These are phyloP conservation scores for Schizopygopsis malacanthus DNA, from an alignment of 2,797 vertebrate species.

Conservation along the genomic window DNA sequence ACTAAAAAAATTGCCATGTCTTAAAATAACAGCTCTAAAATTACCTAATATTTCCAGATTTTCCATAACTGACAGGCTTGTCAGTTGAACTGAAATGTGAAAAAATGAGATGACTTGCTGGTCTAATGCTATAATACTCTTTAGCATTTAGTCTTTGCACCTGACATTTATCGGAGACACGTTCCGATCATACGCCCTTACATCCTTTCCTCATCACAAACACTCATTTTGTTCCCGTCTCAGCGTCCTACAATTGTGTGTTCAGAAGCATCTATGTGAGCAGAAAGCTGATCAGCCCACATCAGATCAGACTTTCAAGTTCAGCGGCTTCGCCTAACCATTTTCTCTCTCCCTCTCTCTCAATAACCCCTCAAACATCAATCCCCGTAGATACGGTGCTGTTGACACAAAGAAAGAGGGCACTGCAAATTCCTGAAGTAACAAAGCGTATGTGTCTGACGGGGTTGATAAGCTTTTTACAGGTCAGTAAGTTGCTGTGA, in stretches of 20 bases:
- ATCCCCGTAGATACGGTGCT: slow-evolving; percentile 59
- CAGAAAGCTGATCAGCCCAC: slow-evolving; percentile 75
- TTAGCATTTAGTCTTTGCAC: neutral
- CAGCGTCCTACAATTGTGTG: slow-evolving; percentile 57
- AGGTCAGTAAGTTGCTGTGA: slow-evolving; percentile 58
- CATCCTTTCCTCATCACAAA: slow-evolving; percentile 28
- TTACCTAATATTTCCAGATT: neutral
- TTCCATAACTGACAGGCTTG: neutral
- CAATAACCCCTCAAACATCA: slow-evolving; percentile 57
- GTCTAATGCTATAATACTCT: neutral
- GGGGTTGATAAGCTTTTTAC: slow-evolving; percentile 57
- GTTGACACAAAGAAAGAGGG: slow-evolving; percentile 59
- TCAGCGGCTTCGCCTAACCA: slow-evolving; percentile 73
- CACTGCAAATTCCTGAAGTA: slow-evolving; percentile 63
- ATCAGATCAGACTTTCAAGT: slow-evolving; percentile 79
- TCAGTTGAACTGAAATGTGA: neutral
- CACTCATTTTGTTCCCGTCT: slow-evolving; percentile 52
- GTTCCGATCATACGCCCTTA: neutral
- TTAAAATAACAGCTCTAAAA: neutral
- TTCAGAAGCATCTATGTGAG: slow-evolving; percentile 76
- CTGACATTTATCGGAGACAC: neutral
- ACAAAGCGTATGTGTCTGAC: slow-evolving; percentile 58
- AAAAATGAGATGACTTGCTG: neutral
- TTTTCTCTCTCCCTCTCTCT: slow-evolving; percentile 27
- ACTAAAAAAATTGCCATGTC: neutral